phyloP scores from a whole-genome alignment of 2,797 vertebrate genomes.

The Sphaeramia orbicularis region DNA sequence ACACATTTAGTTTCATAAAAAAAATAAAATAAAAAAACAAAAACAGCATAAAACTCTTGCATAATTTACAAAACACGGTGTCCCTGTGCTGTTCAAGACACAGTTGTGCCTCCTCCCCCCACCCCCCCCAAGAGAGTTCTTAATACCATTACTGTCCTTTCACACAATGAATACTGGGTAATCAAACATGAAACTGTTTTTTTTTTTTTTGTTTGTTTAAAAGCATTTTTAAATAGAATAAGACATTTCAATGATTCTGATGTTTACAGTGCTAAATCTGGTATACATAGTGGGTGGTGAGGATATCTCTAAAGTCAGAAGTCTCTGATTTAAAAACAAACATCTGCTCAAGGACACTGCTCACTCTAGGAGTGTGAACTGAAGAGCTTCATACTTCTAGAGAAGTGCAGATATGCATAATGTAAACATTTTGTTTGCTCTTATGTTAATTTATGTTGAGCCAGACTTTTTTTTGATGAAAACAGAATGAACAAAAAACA shows the following conservation, averaged over 20 bases:
- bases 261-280: constrained; percentile 88
- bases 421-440: constrained; percentile 94
- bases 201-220: constrained; percentile 50
- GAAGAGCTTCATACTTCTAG: constrained; percentile 84
- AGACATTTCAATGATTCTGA: constrained; percentile 85
- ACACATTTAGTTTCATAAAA: constrained; percentile 93
- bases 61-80: constrained; percentile 99
- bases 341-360: constrained; percentile 74
- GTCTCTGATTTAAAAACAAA: constrained; percentile 88
- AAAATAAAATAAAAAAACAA: constrained; percentile 82
- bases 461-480: constrained; percentile 90
- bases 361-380: constrained; percentile 76
- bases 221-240: constrained; percentile 82
- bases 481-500: constrained; percentile 75
- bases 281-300: constrained; percentile 89
- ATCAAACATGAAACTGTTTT: constrained; percentile 70
- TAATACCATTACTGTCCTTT: constrained; percentile 55
- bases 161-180: constrained; percentile 67
- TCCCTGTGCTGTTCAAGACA: constrained; percentile 92
- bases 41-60: constrained; percentile 93
- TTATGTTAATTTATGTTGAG: constrained; percentile 83
- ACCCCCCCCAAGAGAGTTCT: constrained; percentile 59
- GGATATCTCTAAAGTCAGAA: constrained; percentile 88
- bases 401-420: constrained; percentile 94
- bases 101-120: constrained; percentile 80